Conservation (phyloP, 2,888 invertebrate genomes). For the Tridacna gigas region DNA sequence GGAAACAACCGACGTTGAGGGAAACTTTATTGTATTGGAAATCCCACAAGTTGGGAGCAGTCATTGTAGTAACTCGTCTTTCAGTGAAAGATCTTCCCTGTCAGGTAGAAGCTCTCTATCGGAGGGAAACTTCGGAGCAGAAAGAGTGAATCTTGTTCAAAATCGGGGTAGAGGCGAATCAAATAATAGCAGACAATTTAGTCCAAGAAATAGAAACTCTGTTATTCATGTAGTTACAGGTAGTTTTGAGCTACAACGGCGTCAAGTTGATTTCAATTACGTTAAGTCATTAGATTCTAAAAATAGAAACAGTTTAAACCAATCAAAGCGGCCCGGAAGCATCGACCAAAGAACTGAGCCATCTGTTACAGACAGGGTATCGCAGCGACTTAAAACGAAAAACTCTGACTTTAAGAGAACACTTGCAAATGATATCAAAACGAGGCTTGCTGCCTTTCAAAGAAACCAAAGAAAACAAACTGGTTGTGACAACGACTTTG, state of each 20-base stretch:
- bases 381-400: not conserved
- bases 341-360: slow-evolving; percentile 8
- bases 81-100: slow-evolving; percentile 54
- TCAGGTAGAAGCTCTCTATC: slow-evolving; percentile 57
- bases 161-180: slow-evolving; percentile 20
- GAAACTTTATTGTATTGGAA: slow-evolving; percentile 77
- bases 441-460: not conserved
- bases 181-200: not conserved
- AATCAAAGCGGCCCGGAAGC: not conserved
- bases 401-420: not conserved
- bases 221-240: not conserved
- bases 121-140: slow-evolving; percentile 31
- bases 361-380: slow-evolving; percentile 2
- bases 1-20: slow-evolving; percentile 81
- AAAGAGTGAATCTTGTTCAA: not conserved
- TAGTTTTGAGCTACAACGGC: not conserved
- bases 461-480: not conserved
- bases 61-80: slow-evolving; percentile 36
- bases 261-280: not conserved
- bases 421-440: not conserved
- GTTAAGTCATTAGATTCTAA: not conserved
- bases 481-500: not conserved
- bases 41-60: slow-evolving; percentile 33
- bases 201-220: slow-evolving; percentile 15
- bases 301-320: slow-evolving; percentile 11